Conservation (phyloP, 1,140 invertebrate species). For the Pissodes strobi region DNA sequence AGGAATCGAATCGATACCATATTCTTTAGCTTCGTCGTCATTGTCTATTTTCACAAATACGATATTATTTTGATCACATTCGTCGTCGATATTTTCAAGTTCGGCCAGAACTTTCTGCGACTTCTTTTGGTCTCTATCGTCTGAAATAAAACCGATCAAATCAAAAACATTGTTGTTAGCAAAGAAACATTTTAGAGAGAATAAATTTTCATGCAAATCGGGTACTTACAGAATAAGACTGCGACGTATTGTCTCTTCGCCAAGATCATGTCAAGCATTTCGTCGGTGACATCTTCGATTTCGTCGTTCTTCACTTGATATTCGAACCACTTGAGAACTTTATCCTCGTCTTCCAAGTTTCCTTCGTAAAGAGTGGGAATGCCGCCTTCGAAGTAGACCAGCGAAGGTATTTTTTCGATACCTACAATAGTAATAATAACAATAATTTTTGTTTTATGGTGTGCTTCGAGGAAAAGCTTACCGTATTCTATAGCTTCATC, state of each 20-base stretch:
- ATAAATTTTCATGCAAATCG: too few relatives aligned
- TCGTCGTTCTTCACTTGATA: slow-evolving; percentile 85
- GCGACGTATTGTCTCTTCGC: slow-evolving; percentile 86
- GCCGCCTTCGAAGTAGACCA: slow-evolving; percentile 90
- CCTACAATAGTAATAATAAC: slow-evolving; percentile 3
- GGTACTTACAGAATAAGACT: slow-evolving; percentile 89
- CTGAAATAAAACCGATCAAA: slow-evolving; percentile 70
- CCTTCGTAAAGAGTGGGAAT: slow-evolving; percentile 88
- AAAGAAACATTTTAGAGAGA: too few relatives aligned
- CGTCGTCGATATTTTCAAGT: slow-evolving; percentile 92
- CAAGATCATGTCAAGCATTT: slow-evolving; percentile 91
- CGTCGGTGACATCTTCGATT: slow-evolving; percentile 92
- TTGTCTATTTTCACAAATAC: slow-evolving; percentile 93
- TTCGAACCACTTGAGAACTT: slow-evolving; percentile 85
- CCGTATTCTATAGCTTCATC: slow-evolving; percentile 90
- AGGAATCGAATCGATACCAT: slow-evolving; percentile 81
- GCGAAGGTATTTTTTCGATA: slow-evolving; percentile 81
- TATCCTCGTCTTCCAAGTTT: slow-evolving; percentile 88
- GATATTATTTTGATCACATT: slow-evolving; percentile 90
- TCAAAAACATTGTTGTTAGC: too few relatives aligned
- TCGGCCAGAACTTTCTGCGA: slow-evolving; percentile 85
- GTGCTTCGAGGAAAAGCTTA: background rate
- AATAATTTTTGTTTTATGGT: too few relatives aligned
- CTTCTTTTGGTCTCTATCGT: slow-evolving; percentile 90
- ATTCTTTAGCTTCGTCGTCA: slow-evolving; percentile 84